Conservation (phyloP, 2,888 invertebrate species). For the Cantharis flavilabris region DNA sequence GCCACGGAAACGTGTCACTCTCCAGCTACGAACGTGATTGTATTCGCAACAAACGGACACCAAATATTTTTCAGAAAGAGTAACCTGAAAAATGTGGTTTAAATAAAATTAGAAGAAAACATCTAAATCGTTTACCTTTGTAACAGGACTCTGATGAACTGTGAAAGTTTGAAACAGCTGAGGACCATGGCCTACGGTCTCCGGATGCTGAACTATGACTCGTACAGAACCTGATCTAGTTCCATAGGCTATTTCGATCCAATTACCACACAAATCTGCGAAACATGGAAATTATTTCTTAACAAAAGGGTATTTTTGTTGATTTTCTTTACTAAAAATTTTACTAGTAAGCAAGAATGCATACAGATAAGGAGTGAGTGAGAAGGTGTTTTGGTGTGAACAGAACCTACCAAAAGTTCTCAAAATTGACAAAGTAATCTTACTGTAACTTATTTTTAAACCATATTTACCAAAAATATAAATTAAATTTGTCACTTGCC, state of each 20-base stretch:
- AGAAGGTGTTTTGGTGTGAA: not conserved
- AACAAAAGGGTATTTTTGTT: not conserved
- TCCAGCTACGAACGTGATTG: constrained; percentile 97
- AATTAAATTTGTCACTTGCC: not conserved
- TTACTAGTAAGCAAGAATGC: not conserved
- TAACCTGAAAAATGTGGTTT: constrained; percentile 64
- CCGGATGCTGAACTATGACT: constrained; percentile 98
- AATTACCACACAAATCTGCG: constrained; percentile 92
- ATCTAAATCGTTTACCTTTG: constrained; percentile 66
- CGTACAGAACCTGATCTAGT: constrained; percentile 94
- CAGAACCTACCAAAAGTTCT: not conserved
- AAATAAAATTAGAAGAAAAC: not conserved
- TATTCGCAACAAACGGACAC: constrained; percentile 97
- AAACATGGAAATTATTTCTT: constrained; percentile 25
- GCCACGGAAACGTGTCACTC: constrained; percentile 93
- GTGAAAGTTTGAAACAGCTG: constrained; percentile 98
- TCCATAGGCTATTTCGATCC: constrained; percentile 99
- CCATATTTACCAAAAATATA: not conserved
- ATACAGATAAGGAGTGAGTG: not conserved
- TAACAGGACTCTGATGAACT: constrained; percentile 94
- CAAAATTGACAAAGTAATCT: not conserved
- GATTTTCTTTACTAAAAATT: not conserved
- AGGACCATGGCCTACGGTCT: constrained; percentile 97
- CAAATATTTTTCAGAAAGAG: constrained; percentile 91
- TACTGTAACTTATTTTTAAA: not conserved